These are phyloP conservation scores for Drosophila chauvacae DNA, from an alignment of 1,140 invertebrate genomes.

Conservation along the genomic window DNA sequence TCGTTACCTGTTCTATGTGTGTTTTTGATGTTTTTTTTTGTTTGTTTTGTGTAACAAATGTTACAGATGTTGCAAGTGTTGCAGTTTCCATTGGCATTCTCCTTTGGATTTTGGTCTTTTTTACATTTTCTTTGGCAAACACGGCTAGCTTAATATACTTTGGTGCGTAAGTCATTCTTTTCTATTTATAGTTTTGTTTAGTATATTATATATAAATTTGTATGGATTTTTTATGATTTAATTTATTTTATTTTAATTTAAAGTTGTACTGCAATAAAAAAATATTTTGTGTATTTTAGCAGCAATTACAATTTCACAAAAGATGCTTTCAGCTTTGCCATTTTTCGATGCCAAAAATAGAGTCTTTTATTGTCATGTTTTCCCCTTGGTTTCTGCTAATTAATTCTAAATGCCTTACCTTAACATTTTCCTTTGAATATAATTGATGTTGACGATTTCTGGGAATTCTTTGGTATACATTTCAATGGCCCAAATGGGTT, in stretches of 20 bases:
- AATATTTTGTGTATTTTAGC: not conserved
- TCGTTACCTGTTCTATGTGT: not conserved
- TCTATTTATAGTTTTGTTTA: not conserved
- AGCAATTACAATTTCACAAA: not conserved
- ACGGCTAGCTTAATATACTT: not conserved
- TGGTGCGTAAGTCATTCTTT: not conserved
- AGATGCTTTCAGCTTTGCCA: too few species aligned
- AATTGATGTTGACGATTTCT: slow-evolving; percentile 6
- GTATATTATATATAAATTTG: not conserved
- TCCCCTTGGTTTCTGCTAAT: slow-evolving; percentile 3
- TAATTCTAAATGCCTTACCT: slow-evolving; percentile 3
- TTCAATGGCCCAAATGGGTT: slow-evolving; percentile 1
- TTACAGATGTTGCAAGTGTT: not conserved
- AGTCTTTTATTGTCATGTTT: not conserved
- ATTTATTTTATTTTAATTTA: not conserved
- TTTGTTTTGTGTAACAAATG: not conserved
- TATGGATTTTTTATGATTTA: not conserved
- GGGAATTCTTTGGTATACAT: slow-evolving; percentile 6
- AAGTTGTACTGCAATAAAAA: too few species aligned
- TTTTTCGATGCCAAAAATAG: not conserved
- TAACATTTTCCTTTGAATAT: slow-evolving; percentile 9
- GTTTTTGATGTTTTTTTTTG: not conserved
- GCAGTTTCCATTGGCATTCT: not conserved
- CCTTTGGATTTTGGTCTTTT: not conserved
- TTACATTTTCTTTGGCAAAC: not conserved